A percentile compares a stretch with the other conserved stretches of the same genome.
These are phyloP conservation scores for Brachyalestes nurse DNA, from an alignment of 2,797 vertebrate genomes.

Conservation along the genomic window DNA sequence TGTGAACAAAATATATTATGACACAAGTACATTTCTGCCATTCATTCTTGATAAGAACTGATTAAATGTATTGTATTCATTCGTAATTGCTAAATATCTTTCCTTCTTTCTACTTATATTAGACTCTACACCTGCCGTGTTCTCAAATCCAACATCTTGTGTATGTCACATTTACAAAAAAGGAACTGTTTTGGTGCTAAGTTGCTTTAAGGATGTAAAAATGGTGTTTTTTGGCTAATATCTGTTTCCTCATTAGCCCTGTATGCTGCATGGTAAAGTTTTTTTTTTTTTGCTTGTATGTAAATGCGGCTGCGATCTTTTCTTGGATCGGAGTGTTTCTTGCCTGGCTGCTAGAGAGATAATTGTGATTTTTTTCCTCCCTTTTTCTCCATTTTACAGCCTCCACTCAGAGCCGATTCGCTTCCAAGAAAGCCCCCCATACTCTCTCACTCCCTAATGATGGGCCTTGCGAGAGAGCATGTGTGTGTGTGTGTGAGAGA, in stretches of 20 bases:
- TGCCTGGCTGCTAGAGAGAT: constrained; percentile 38
- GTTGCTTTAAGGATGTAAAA: neutral
- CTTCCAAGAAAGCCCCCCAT: constrained; percentile 45
- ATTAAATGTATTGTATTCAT: too few species aligned
- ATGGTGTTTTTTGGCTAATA: neutral
- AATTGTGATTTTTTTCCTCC: constrained; percentile 46
- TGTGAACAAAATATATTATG: too few species aligned
- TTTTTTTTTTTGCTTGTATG: constrained; percentile 21
- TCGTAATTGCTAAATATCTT: neutral
- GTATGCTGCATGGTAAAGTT: constrained; percentile 16
- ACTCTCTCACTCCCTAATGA: constrained; percentile 54
- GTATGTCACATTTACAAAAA: neutral
- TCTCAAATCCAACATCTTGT: neutral
- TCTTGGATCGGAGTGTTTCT: constrained; percentile 22
- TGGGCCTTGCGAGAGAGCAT: constrained; percentile 32
- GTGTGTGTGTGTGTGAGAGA: constrained; percentile 22
- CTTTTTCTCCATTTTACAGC: constrained; percentile 47
- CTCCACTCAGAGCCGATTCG: constrained; percentile 46
- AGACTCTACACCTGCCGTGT: too few species aligned
- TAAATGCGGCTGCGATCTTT: constrained; percentile 20
- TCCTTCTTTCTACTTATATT: neutral
- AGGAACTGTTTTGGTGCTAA: neutral
- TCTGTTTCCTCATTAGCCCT: constrained; percentile 24
- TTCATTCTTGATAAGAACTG: too few species aligned
- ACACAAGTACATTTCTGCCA: too few species aligned